Evolutionary conservation across 1,140 invertebrate genomes (phyloP).

Genomic region (Temnothorax longispinosus): DNA sequence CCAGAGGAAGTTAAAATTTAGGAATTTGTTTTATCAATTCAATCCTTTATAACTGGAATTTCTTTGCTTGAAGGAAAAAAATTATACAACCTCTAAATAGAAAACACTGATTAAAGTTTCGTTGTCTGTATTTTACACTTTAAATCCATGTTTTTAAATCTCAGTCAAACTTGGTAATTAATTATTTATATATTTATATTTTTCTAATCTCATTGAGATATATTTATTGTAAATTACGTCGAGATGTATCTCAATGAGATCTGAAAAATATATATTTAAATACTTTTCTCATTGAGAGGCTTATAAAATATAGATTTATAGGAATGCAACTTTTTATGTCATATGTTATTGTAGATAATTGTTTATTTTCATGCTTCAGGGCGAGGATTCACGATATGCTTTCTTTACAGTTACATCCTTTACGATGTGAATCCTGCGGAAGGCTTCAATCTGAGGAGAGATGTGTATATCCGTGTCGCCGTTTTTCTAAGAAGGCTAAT

Average conservation of each 20-base stretch:
- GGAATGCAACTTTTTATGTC: neutral
- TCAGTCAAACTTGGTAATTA: neutral
- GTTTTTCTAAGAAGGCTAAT: constrained; percentile 90
- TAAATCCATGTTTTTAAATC: neutral
- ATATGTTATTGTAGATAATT: neutral
- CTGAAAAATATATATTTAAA: too few species aligned
- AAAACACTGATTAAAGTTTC: neutral
- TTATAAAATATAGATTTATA: neutral
- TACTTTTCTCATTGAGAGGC: neutral
- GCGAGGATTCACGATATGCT: neutral
- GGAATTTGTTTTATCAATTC: constrained; percentile 2
- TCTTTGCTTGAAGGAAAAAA: neutral
- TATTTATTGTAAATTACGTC: too few species aligned
- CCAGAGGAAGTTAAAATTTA: neutral
- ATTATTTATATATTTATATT: neutral
- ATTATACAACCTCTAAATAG: neutral
- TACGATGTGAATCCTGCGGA: constrained; percentile 98
- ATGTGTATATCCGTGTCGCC: constrained; percentile 97
- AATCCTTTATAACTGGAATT: neutral
- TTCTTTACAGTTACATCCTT: constrained; percentile 89
- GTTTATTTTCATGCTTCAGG: neutral
- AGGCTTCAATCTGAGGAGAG: constrained; percentile 98
- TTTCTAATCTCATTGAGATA: neutral
- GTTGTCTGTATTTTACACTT: neutral
- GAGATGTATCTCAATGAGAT: too few species aligned